Conservation (phyloP, 1,140 invertebrate species). For the Drosophila seguyi region DNA sequence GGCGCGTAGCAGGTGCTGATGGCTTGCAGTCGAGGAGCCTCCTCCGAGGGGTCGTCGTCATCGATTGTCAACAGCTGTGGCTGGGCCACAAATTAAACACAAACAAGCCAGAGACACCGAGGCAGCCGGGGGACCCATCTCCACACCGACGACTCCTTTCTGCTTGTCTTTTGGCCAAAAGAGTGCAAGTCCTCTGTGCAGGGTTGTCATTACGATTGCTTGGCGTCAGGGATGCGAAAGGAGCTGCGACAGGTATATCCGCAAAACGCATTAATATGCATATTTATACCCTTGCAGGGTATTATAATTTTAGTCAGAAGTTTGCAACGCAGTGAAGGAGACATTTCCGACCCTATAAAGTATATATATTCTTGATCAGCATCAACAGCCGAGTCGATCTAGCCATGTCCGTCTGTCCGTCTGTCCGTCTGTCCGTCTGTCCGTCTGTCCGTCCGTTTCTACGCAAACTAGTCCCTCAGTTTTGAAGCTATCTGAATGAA, state of each 20-base stretch:
- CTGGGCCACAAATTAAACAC: slow-evolving; percentile 73
- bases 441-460: too few relatives aligned
- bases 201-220: slow-evolving; percentile 8
- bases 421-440: too few relatives aligned
- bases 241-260: not conserved
- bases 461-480: too few relatives aligned
- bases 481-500: too few relatives aligned
- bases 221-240: not conserved
- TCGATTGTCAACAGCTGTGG: slow-evolving; percentile 75
- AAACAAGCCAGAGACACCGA: slow-evolving; percentile 51
- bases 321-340: too few relatives aligned
- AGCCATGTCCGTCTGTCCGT: too few relatives aligned
- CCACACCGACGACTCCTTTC: slow-evolving; percentile 5
- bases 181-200: slow-evolving; percentile 12
- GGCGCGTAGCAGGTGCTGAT: slow-evolving; percentile 31
- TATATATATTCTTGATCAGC: too few relatives aligned
- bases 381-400: too few relatives aligned
- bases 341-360: too few relatives aligned
- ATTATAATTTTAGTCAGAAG: too few relatives aligned
- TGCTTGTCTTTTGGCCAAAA: slow-evolving; percentile 28
- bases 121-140: not conserved
- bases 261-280: not conserved
- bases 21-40: slow-evolving; percentile 13
- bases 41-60: slow-evolving; percentile 47
- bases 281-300: too few relatives aligned